These are phyloP conservation scores for Perca flavescens DNA, from an alignment of 2,113 vertebrate species.

Conservation along the genomic window DNA sequence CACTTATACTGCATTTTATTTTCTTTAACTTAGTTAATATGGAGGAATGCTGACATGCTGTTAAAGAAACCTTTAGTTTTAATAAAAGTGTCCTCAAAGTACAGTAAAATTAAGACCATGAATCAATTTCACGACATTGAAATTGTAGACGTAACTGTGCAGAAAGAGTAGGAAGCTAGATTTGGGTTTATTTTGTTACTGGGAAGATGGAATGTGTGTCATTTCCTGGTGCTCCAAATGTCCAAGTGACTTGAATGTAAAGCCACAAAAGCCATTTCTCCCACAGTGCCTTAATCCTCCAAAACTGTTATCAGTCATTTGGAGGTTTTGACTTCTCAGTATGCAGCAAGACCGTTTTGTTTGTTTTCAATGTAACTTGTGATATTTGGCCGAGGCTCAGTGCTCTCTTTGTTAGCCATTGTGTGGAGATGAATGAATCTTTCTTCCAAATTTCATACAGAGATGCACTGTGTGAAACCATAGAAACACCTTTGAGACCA, in stretches of 20 bases:
- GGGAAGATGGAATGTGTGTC: slow-evolving; percentile 70
- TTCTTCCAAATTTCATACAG: slow-evolving; percentile 68
- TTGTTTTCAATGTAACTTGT: slow-evolving; percentile 67
- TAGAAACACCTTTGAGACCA: slow-evolving; percentile 60
- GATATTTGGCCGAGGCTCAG: slow-evolving; percentile 65
- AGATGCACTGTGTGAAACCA: slow-evolving; percentile 61
- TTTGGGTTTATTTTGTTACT: slow-evolving; percentile 75
- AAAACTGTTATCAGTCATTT: slow-evolving; percentile 59
- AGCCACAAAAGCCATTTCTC: slow-evolving; percentile 58
- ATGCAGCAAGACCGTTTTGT: slow-evolving; percentile 55
- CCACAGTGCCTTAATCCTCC: slow-evolving; percentile 44
- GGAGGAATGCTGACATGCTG: background rate
- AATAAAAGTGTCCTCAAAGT: background rate
- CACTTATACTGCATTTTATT: background rate
- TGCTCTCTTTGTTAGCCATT: slow-evolving; percentile 66
- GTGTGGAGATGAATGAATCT: slow-evolving; percentile 68
- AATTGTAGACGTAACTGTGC: slow-evolving; percentile 1
- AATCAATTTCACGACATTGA: slow-evolving; percentile 19
- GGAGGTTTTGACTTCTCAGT: slow-evolving; percentile 54
- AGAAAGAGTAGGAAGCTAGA: slow-evolving; percentile 23
- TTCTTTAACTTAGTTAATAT: background rate
- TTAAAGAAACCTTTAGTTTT: slow-evolving; percentile 3
- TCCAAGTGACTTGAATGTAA: slow-evolving; percentile 62
- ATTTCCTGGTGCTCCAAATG: slow-evolving; percentile 81
- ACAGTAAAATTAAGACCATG: background rate